A percentile compares a stretch with the other conserved stretches of the same genome.
Conservation (phyloP, 2,888 invertebrate genomes). For the Schizaphis graminum region DNA sequence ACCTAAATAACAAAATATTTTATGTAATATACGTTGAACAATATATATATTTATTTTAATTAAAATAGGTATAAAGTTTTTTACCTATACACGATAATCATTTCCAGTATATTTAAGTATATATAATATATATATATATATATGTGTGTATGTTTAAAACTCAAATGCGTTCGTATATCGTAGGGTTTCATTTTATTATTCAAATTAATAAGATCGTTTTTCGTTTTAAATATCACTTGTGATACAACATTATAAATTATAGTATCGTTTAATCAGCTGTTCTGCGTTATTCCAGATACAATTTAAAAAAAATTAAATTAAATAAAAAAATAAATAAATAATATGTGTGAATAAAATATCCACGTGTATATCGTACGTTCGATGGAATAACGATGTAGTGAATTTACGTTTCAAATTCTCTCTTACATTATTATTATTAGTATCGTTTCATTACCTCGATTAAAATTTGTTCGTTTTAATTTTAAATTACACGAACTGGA, state of each 20-base stretch:
- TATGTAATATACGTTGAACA: too few relatives aligned
- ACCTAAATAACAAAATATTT: too few relatives aligned
- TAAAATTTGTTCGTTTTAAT: not conserved
- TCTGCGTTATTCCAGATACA: not conserved
- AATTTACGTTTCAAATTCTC: not conserved
- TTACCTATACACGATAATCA: not conserved
- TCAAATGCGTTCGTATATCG: not conserved
- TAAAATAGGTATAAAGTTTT: too few relatives aligned
- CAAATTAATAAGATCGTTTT: not conserved
- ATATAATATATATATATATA: too few relatives aligned
- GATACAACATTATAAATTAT: not conserved
- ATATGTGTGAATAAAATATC: not conserved
- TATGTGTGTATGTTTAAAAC: not conserved
- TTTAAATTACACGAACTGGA: constrained; percentile 19
- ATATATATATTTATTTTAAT: too few relatives aligned
- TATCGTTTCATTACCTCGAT: constrained; percentile 25
- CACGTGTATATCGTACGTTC: too few relatives aligned
- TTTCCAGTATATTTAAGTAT: not conserved
- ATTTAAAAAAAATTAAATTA: not conserved
- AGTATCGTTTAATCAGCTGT: not conserved
- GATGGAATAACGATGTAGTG: not conserved
- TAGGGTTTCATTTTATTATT: not conserved
- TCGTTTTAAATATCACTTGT: not conserved
- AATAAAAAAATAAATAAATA: not conserved
- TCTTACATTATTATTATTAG: not conserved